These are phyloP conservation scores for Dendroctonus ponderosae DNA, from an alignment of 1,140 invertebrate species.

Conservation along the genomic window DNA sequence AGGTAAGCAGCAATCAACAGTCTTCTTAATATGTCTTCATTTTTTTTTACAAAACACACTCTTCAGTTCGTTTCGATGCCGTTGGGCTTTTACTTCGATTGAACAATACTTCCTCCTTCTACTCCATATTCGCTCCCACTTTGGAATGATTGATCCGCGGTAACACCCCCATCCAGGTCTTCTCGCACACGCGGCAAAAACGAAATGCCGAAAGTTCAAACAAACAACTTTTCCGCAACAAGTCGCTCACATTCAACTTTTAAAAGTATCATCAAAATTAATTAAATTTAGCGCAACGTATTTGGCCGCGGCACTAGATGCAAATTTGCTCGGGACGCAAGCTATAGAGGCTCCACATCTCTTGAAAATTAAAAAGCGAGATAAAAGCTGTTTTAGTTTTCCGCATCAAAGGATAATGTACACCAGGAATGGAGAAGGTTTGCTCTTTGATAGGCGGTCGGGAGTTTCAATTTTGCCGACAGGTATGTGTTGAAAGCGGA, in stretches of 20 bases:
- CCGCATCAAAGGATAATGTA: conserved; percentile 20
- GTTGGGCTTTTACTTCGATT: too few species aligned
- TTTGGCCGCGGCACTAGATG: conserved; percentile 7
- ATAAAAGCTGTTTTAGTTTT: conserved; percentile 23
- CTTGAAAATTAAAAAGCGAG: conserved; percentile 24
- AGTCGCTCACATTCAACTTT: conserved; percentile 7
- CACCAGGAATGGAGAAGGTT: background rate
- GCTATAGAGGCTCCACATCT: background rate
- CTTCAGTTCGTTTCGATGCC: too few species aligned
- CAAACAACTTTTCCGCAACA: conserved; percentile 3
- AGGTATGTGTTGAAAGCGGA: conserved; percentile 9
- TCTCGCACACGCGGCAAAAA: too few species aligned
- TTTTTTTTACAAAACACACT: too few species aligned
- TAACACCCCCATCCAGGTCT: too few species aligned
- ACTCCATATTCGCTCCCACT: too few species aligned
- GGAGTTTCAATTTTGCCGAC: background rate
- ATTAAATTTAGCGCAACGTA: conserved; percentile 15
- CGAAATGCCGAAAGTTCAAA: conserved; percentile 2
- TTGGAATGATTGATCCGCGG: too few species aligned
- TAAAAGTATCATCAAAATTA: conserved; percentile 20
- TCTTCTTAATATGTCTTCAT: too few species aligned
- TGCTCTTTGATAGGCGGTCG: conserved; percentile 5
- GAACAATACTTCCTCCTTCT: too few species aligned
- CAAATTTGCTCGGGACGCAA: conserved; percentile 17
- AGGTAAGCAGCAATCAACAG: too few species aligned